Percentiles rank a stretch among this genome's conserved stretches.
These are phyloP conservation scores for Gerosis bhagava DNA, from an alignment of 2,888 invertebrate species.

Conservation along the genomic window DNA sequence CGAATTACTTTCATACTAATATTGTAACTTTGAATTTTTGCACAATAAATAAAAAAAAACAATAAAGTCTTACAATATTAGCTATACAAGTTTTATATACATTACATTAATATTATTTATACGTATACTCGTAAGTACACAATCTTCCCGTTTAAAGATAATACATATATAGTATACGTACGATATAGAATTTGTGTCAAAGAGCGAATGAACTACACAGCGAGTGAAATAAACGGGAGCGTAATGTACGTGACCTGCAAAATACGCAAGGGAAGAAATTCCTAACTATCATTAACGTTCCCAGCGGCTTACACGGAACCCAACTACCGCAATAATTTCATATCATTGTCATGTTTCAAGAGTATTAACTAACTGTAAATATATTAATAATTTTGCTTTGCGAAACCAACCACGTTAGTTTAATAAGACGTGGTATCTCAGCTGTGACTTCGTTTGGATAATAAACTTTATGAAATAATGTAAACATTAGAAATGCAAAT, in stretches of 20 bases:
- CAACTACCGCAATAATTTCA: conserved; percentile 20
- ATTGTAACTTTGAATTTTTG: too few species aligned
- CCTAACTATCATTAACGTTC: conserved; percentile 19
- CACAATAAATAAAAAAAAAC: too few species aligned
- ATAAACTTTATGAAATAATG: neutral
- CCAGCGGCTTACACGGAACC: conserved; percentile 7
- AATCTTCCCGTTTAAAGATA: too few species aligned
- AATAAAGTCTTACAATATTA: too few species aligned
- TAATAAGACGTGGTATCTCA: too few species aligned
- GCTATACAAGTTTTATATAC: too few species aligned
- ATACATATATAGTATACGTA: too few species aligned
- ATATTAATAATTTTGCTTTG: conserved; percentile 4
- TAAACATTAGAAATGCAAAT: too few species aligned
- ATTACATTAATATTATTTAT: too few species aligned
- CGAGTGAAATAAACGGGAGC: conserved; percentile 11
- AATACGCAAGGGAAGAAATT: conserved; percentile 17
- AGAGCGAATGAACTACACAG: conserved; percentile 30
- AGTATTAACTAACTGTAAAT: neutral
- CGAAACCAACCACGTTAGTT: conserved; percentile 10
- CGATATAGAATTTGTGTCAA: too few species aligned
- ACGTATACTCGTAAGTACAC: too few species aligned
- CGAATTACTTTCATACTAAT: too few species aligned
- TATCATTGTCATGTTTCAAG: conserved; percentile 12
- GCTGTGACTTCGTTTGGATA: neutral
- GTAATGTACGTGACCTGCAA: conserved; percentile 12